phyloP scores from a whole-genome alignment of 2,888 invertebrate species.

The Coronaproctus castanopsis region DNA sequence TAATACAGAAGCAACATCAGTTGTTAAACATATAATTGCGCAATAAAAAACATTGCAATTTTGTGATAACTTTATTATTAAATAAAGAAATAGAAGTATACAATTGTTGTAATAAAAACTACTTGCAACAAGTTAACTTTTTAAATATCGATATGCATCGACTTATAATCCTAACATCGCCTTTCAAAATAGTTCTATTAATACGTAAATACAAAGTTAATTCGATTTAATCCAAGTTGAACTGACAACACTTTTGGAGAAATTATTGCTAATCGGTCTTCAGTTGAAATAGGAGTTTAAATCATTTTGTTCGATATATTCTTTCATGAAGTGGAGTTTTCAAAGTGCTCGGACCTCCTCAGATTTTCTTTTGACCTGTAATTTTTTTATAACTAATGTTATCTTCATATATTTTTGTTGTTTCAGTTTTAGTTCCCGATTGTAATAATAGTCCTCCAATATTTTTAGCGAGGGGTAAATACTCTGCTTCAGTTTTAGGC shows the following conservation, averaged over 20 bases:
- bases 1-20: no score
- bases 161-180: not conserved
- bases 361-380: not conserved
- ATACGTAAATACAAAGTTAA: not conserved
- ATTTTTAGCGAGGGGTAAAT: not conserved
- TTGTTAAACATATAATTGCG: no score
- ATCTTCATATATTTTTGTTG: no score
- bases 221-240: not conserved
- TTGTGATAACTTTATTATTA: no score
- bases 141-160: not conserved
- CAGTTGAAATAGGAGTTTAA: not conserved
- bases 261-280: not conserved
- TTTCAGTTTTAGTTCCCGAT: not conserved
- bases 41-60: no score
- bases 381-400: not conserved
- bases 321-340: not conserved
- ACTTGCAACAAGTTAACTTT: not conserved
- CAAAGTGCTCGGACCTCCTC: not conserved
- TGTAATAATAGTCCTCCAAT: not conserved
- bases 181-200: not conserved
- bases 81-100: no score
- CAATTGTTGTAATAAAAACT: no score
- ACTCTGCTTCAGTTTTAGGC: not conserved
- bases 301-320: not conserved
- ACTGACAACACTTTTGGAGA: not conserved